These are phyloP conservation scores for Drosophila ustulata DNA, from an alignment of 2,888 invertebrate species.

Conservation along the genomic window DNA sequence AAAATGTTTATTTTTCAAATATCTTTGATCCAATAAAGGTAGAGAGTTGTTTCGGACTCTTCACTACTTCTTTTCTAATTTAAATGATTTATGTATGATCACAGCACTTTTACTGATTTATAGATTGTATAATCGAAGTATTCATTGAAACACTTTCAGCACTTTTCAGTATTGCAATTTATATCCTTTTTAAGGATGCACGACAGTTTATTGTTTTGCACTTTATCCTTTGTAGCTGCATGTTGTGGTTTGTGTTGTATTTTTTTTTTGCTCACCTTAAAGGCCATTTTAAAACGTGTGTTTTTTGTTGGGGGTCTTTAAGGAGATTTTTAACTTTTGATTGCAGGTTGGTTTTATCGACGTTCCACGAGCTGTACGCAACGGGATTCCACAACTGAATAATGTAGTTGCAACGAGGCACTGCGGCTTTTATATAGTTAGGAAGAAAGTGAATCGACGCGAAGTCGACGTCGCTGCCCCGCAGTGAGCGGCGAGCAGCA, in stretches of 20 bases:
- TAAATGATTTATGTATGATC: neutral
- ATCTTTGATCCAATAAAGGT: neutral
- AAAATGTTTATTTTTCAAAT: neutral
- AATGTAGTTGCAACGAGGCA: constrained; percentile 84
- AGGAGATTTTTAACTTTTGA: constrained; percentile 67
- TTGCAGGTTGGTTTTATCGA: constrained; percentile 32
- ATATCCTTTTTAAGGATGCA: constrained; percentile 32
- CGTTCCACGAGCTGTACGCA: constrained; percentile 82
- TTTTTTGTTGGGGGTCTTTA: constrained; percentile 33
- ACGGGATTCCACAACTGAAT: constrained; percentile 85
- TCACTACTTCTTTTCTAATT: neutral
- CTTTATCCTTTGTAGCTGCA: constrained; percentile 61
- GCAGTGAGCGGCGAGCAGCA: constrained; percentile 24
- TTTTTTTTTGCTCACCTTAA: constrained; percentile 81
- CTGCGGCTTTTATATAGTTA: constrained; percentile 85
- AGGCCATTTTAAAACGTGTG: constrained; percentile 74
- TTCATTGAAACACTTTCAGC: constrained; percentile 7
- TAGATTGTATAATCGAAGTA: neutral
- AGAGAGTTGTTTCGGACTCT: neutral
- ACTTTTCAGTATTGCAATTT: constrained; percentile 38
- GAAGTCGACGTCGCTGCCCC: constrained; percentile 27
- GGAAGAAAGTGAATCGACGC: constrained; percentile 84
- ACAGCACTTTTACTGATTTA: constrained; percentile 26
- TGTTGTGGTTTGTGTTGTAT: constrained; percentile 32
- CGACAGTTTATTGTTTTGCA: constrained; percentile 38